Percentiles rank a stretch among this genome's conserved stretches.
Evolutionary conservation across 2,888 invertebrate species (phyloP).

Genomic region (Bellardia pandia): DNA sequence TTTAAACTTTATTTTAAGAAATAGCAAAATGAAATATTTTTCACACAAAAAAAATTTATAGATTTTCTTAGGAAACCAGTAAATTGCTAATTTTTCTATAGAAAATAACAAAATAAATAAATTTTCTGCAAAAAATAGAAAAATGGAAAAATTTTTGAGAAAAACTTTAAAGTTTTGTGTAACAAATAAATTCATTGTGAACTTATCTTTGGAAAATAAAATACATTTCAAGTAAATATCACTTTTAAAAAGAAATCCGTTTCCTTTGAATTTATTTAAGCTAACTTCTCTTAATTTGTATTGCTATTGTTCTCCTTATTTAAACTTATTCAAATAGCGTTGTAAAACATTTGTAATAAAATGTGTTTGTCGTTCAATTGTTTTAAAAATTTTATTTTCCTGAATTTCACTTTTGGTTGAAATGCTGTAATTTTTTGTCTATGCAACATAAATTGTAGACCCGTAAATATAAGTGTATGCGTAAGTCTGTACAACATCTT

Average conservation of each 20-base stretch:
- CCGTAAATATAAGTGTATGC: background rate
- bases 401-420: background rate
- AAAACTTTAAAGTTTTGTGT: no score
- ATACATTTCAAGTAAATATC: background rate
- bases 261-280: no score
- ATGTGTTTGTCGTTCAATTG: slow-evolving; percentile 29
- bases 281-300: no score
- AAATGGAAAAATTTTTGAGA: background rate
- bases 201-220: background rate
- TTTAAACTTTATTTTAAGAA: no score
- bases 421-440: slow-evolving; percentile 19
- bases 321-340: slow-evolving; percentile 37
- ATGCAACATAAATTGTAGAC: slow-evolving; percentile 30
- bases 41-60: no score
- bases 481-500: slow-evolving; percentile 18
- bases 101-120: no score
- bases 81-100: no score
- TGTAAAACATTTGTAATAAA: slow-evolving; percentile 40
- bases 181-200: no score
- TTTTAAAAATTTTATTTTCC: background rate
- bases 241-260: no score
- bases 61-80: no score
- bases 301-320: background rate
- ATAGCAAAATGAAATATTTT: no score
- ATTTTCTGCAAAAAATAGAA: no score